These are phyloP conservation scores for Panthera uncia DNA, from an alignment of 2,113 vertebrate species.

Conservation along the genomic window DNA sequence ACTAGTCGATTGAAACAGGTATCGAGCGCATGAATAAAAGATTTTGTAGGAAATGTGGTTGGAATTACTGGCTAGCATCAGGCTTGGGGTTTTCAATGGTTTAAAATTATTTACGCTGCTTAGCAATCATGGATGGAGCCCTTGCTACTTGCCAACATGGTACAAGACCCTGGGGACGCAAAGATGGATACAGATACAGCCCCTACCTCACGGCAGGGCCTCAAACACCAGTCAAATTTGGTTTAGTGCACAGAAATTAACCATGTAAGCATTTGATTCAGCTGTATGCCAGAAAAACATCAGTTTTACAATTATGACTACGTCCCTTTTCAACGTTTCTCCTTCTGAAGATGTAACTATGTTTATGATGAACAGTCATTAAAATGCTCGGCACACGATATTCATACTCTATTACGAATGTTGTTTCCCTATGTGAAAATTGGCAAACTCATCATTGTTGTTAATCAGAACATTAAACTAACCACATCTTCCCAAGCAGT, in stretches of 20 bases:
- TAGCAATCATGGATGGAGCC: background rate
- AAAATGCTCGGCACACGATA: background rate
- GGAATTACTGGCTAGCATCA: background rate
- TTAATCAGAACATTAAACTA: background rate
- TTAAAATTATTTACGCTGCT: background rate
- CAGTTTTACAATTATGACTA: background rate
- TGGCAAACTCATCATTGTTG: background rate
- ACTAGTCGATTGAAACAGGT: background rate
- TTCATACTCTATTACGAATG: background rate
- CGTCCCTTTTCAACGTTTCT: background rate
- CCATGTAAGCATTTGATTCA: background rate
- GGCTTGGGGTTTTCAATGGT: background rate
- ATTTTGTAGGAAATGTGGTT: background rate
- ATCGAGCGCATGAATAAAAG: constrained; percentile 3
- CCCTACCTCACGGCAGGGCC: fast-evolving
- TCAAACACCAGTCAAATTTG: background rate
- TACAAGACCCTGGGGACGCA: background rate
- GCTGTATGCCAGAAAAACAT: background rate
- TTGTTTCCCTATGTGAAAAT: background rate
- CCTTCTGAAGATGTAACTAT: background rate
- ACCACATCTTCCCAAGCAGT: background rate
- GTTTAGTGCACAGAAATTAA: background rate
- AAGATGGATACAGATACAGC: background rate
- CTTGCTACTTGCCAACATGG: background rate
- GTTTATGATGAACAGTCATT: background rate